Evolutionary conservation across 2,888 invertebrate genomes (phyloP), one percentile per base, ranked within the genome.

Genomic region (Acrocera orbiculus): DNA sequence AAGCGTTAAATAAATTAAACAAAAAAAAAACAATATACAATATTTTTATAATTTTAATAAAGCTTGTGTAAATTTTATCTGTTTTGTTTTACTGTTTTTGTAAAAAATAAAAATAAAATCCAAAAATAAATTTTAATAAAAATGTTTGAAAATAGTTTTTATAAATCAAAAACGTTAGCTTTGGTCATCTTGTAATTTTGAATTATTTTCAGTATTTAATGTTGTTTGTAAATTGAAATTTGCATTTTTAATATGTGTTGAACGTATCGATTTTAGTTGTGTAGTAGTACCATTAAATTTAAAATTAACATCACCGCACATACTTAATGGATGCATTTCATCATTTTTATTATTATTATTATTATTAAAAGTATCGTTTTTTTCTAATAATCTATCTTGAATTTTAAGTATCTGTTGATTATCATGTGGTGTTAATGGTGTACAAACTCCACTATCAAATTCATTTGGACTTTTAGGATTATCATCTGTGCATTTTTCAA

Each of bases 271-370:
- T 51, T 81, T 82, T 38, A 85, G 56, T 51, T 83, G 79, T 1
- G 80, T 79, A n/a, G n/a, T n/a, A 2, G 78, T 78, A 5, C 81
- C 82, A 46, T 79, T 78, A 49, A 76, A 85, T 41, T 75, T 77
- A 28, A 83, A 80, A 48, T 75, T 77, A 1, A 82, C 79, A 49
- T 81, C 83, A 7, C 56, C 58, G 37, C 75, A 74, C 47, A 77
- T 75, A 42, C 81, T 79, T 4, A 85, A 49, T 0, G 85, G 85
- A 59, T 82, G 83, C 30, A 69, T 68, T 22, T 39, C 38, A 14
- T 26, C 28, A 20, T 17, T 27, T 11, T 30, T 30, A n/a, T 27
- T 24, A 22, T n/a, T 27, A 19, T 11, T 16, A 14, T 16, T 16
- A 13, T 11, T 15, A n/a, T n/a, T n/a, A n/a, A n/a, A n/a, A n/a